Evolutionary conservation across 2,888 invertebrate species (phyloP), one percentile per base, ranked within the genome.

Genomic region (Pediacus dermestoides): DNA sequence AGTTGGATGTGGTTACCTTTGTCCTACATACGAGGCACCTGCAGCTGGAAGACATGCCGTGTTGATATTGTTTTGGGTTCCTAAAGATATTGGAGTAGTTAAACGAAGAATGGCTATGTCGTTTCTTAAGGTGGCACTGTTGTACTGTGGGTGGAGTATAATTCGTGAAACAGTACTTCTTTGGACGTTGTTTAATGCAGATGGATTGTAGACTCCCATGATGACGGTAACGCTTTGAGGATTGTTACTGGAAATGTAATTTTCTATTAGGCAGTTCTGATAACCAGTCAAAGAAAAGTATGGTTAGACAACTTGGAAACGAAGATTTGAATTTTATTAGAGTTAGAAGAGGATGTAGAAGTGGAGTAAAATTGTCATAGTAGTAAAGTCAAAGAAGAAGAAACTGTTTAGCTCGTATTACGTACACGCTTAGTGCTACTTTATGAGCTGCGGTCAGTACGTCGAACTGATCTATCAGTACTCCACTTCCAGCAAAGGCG

Each of bases 81-180:
- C 50, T 0, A 77, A 74, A 1, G 75, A 74, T 10, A 82, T 77
- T 1, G 79, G 58, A 0, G 72, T 58, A 50, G 76, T 70, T n/a
- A 94, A 67, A 40, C 80, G 75, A 15, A 94, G 64, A 1, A 94
- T 74, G 1, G 90, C 91, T 18, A 94, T 75, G 63, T 92, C 88
- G 60, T 87, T 88, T 50, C 82, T 80, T 27, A 92, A 72, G 46
- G 85, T 88, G 37, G 72, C 74, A 0, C 80, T 67, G 58, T 84
- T 82, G 64, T 79, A 93, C 9, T 76, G 74, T 0, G 86, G 75
- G 54, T 82, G 80, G 4, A 61, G 33, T 6, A 40, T 35, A 34
- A 66, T 57, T 12, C 34, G 34, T 4, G 53, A n/a, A n/a, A 60
- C 63, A 7, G 39, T 27, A 31, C 44, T 44, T 3, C n/a, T 16